Conservation (phyloP, 2,797 vertebrate species). For the Diplodus sargus region DNA sequence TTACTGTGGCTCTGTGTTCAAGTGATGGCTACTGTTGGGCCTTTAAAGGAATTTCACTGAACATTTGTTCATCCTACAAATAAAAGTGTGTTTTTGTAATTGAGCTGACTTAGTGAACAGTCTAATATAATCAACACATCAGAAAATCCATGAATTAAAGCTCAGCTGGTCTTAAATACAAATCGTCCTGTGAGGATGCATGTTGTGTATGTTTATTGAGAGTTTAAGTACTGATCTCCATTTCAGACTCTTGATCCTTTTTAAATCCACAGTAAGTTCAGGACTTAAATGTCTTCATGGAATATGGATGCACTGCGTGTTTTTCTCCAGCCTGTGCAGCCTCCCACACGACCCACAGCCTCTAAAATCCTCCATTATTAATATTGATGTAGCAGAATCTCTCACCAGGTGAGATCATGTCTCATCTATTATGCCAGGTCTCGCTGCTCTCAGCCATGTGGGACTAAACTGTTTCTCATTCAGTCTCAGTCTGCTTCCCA, state of each 20-base stretch:
- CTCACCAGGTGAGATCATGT: conserved; percentile 12
- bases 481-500: neutral
- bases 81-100: neutral
- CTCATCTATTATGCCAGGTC: conserved; percentile 4
- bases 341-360: neutral
- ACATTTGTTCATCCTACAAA: neutral
- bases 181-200: neutral
- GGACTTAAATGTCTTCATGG: neutral
- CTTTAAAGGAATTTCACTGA: neutral
- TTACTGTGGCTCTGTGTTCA: conserved; percentile 11
- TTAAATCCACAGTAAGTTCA: neutral
- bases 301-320: neutral
- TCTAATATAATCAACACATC: too few relatives aligned
- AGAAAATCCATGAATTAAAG: neutral
- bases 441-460: neutral
- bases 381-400: neutral
- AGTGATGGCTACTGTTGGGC: neutral
- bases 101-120: neutral
- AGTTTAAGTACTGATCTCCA: neutral
- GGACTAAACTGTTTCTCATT: neutral
- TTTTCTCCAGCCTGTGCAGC: neutral
- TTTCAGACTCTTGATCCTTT: too few relatives aligned
- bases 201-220: neutral
- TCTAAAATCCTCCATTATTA: conserved; percentile 26
- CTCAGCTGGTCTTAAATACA: neutral